A percentile compares a stretch with the other conserved stretches of the same genome.
Conservation (phyloP, 2,113 vertebrate species). For the Chaetorhynchus papuensis region DNA sequence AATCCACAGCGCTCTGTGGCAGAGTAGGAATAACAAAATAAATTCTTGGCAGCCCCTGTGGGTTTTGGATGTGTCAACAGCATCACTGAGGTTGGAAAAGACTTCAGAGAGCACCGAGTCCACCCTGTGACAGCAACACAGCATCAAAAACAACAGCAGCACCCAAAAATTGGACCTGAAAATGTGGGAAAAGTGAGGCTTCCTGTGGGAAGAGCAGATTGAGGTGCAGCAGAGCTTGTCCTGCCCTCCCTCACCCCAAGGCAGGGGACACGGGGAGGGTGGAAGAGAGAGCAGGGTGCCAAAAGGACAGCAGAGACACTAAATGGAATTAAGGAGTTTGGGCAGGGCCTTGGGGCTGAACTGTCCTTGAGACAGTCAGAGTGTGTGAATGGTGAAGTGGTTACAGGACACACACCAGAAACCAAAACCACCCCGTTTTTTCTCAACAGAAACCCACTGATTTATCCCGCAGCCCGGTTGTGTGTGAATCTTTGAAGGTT, state of each 20-base stretch:
- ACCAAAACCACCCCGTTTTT: background rate
- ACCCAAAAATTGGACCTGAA: background rate
- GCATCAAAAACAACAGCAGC: background rate
- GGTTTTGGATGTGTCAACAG: background rate
- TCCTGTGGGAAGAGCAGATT: background rate
- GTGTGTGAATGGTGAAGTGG: background rate
- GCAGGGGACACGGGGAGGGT: background rate
- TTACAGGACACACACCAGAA: background rate
- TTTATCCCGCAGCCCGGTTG: background rate
- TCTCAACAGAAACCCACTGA: background rate
- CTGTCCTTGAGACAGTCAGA: background rate
- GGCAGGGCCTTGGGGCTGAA: background rate
- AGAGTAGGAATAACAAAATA: background rate
- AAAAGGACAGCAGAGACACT: background rate
- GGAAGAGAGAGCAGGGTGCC: background rate
- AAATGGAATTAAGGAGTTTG: background rate
- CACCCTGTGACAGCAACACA: background rate
- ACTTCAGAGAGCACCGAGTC: background rate
- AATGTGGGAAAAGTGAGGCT: background rate
- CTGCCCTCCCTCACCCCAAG: background rate
- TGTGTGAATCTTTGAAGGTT: accelerated
- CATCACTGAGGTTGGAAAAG: background rate
- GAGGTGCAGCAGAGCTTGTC: background rate
- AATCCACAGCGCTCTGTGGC: background rate
- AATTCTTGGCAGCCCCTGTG: background rate